These are phyloP conservation scores for Heteractis magnifica DNA, from an alignment of 92 coral and sea anemone genomes.

Conservation along the genomic window DNA sequence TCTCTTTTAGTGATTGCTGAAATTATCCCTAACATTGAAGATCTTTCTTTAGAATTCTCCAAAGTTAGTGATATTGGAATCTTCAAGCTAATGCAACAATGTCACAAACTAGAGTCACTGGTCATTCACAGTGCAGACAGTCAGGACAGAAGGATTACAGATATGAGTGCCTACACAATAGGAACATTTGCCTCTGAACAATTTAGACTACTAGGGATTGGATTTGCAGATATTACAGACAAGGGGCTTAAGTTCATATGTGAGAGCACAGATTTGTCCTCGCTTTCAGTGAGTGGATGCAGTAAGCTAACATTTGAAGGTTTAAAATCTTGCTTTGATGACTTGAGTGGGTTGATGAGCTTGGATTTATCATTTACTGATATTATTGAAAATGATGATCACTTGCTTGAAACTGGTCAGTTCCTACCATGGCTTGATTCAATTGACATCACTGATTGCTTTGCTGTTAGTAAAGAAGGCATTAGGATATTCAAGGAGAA, in stretches of 20 bases:
- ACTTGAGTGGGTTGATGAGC: slow-evolving; percentile 68
- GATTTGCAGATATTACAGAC: slow-evolving; percentile 91
- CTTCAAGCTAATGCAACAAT: slow-evolving; percentile 70
- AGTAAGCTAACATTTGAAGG: slow-evolving; percentile 83
- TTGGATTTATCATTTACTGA: slow-evolving; percentile 93
- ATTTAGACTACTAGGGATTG: slow-evolving; percentile 83
- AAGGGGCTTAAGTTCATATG: slow-evolving; percentile 84
- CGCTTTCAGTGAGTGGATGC: slow-evolving; percentile 83
- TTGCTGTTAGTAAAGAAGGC: slow-evolving; percentile 68
- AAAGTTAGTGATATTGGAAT: slow-evolving; percentile 88
- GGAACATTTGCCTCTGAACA: slow-evolving; percentile 81
- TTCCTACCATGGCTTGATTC: slow-evolving; percentile 82
- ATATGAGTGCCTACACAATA: slow-evolving; percentile 74
- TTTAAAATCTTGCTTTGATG: slow-evolving; percentile 68
- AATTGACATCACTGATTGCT: slow-evolving; percentile 83
- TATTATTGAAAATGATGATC: slow-evolving; percentile 67
- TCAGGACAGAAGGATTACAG: slow-evolving; percentile 73
- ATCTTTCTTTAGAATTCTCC: slow-evolving; percentile 84
- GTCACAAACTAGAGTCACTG: slow-evolving; percentile 75
- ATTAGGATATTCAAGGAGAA: slow-evolving; percentile 61
- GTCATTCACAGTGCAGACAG: slow-evolving; percentile 82
- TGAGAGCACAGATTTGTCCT: slow-evolving; percentile 73
- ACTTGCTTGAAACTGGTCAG: slow-evolving; percentile 81
- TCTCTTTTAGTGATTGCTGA: slow-evolving; percentile 77
- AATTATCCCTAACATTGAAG: slow-evolving; percentile 68